Percentiles rank a stretch among this genome's conserved stretches.
Conservation (phyloP, 1,140 invertebrate species). For the Leptinotarsa undecemlineata region DNA sequence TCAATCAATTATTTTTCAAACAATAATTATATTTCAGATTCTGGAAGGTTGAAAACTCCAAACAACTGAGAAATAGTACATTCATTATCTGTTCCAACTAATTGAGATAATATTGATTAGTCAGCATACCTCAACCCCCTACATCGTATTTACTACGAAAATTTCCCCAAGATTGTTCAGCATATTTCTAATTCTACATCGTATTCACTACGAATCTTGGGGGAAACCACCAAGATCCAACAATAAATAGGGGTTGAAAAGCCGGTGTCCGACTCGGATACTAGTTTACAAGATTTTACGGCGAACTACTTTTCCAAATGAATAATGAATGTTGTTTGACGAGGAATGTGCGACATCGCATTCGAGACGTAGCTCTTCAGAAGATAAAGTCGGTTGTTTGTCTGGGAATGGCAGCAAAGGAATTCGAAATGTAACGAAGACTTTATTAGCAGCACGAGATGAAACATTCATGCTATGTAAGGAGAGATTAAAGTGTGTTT, state of each 20-base stretch:
- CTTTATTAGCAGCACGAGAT: neutral
- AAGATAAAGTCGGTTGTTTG: slow-evolving; percentile 1
- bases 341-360: slow-evolving; percentile 11
- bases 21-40: too few relatives aligned
- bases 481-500: slow-evolving; percentile 6
- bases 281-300: slow-evolving; percentile 32
- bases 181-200: too few relatives aligned
- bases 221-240: too few relatives aligned
- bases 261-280: neutral
- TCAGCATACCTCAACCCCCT: too few relatives aligned
- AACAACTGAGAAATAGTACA: too few relatives aligned
- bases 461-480: slow-evolving; percentile 8
- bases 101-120: too few relatives aligned
- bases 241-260: neutral
- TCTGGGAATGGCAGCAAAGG: neutral
- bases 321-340: slow-evolving; percentile 33
- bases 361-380: neutral
- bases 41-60: too few relatives aligned
- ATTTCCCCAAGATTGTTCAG: too few relatives aligned
- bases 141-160: too few relatives aligned
- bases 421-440: neutral
- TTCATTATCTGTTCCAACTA: too few relatives aligned
- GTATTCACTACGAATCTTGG: too few relatives aligned
- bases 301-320: slow-evolving; percentile 25
- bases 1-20: too few relatives aligned